Evolutionary conservation across 2,797 vertebrate genomes (phyloP).

Genomic region (Acanthurus tractus): DNA sequence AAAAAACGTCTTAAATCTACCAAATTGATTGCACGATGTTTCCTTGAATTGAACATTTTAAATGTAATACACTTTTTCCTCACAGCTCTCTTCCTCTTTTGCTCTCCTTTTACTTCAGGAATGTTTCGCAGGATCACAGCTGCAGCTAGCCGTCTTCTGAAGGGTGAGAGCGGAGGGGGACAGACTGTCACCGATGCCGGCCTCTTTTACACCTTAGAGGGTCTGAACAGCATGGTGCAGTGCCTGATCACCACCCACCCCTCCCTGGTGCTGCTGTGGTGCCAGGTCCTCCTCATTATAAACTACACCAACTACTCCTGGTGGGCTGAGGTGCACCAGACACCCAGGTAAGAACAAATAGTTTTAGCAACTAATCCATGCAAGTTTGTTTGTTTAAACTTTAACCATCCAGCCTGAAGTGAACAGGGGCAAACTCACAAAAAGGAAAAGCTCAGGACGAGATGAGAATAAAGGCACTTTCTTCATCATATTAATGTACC

Average conservation of each 20-base stretch:
- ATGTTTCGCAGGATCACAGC: slow-evolving; percentile 97
- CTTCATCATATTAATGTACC: too few species aligned
- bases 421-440: too few species aligned
- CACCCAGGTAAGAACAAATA: slow-evolving; percentile 87
- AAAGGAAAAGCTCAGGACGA: too few species aligned
- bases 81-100: not conserved
- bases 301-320: slow-evolving; percentile 97
- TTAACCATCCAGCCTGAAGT: too few species aligned
- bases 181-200: slow-evolving; percentile 70
- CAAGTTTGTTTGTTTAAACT: too few species aligned
- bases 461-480: too few species aligned
- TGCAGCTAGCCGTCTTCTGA: slow-evolving; percentile 92
- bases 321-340: slow-evolving; percentile 98
- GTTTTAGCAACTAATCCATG: not conserved
- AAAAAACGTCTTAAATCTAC: not conserved
- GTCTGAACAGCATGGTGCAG: slow-evolving; percentile 89
- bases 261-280: slow-evolving; percentile 97
- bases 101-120: slow-evolving; percentile 80
- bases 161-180: slow-evolving; percentile 82
- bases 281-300: slow-evolving; percentile 96
- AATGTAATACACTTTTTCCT: too few species aligned
- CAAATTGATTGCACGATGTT: not conserved
- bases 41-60: not conserved
- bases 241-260: slow-evolving; percentile 96
- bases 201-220: slow-evolving; percentile 91